These are phyloP conservation scores for Pollenia amentaria DNA, from an alignment of 2,888 invertebrate species.

Conservation along the genomic window DNA sequence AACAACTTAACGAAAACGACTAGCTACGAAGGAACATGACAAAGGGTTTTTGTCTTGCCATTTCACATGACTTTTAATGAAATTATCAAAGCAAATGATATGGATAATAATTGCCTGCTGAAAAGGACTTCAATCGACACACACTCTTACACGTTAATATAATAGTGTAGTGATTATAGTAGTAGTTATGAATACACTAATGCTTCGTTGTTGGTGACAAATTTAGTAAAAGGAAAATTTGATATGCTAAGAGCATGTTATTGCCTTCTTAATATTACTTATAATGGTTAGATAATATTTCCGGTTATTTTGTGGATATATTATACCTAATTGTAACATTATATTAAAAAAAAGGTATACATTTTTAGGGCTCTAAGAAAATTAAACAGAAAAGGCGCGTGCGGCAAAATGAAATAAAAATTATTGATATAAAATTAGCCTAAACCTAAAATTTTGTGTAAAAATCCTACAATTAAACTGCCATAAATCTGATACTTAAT, in stretches of 20 bases:
- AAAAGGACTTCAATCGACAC: not conserved
- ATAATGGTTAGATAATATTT: not conserved
- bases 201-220: not conserved
- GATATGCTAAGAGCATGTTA: not conserved
- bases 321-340: not conserved
- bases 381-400: too few relatives aligned
- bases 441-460: too few relatives aligned
- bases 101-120: constrained; percentile 33
- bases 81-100: constrained; percentile 5
- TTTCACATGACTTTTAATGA: not conserved
- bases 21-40: not conserved
- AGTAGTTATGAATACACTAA: constrained; percentile 9
- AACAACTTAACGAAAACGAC: not conserved
- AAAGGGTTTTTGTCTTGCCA: constrained; percentile 8
- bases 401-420: too few relatives aligned
- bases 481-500: too few relatives aligned
- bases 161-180: constrained; percentile 4
- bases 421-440: too few relatives aligned
- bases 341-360: not conserved
- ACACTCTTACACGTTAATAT: not conserved
- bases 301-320: not conserved
- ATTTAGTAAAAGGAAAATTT: constrained; percentile 9
- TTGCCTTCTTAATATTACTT: not conserved
- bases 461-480: too few relatives aligned
- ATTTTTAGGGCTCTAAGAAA: too few relatives aligned